Base-by-base conservation (phyloP, 2,888 invertebrate genomes). In the Psylliodes chrysocephalus region DNA sequence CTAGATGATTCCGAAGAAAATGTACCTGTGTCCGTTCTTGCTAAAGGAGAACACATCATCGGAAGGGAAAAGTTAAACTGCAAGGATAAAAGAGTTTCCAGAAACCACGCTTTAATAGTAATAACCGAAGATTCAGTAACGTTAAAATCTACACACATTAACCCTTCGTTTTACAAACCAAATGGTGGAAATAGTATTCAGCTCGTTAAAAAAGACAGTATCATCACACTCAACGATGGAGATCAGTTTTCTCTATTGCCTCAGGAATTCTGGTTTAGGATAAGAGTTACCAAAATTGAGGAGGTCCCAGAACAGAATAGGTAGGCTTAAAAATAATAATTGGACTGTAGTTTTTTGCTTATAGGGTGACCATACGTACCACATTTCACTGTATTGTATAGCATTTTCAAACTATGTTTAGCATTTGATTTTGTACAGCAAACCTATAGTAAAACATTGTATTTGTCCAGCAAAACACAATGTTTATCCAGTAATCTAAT, bases 231-330 rank as follows among this genome's bases (percentile, higher is more conserved):
- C 12, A 71, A 55, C 1, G 81, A 83, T 70, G 85, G 86, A 10
- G 87, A 87, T 71, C 82, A 79, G 70, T 85, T 88, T 77, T 85
- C 86, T 10, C 80, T 88, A 4, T 72, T 86, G 22, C 85, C 86
- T 0, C 82, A 85, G 44, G 67, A 77, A 6, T 84, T 79, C 70
- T 87, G 86, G 85, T 87, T 82, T 75, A 82, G 28, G 35, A 35
- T 55, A 8, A 60, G 47, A 25, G n/a, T 52, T 30, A 10, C 8
- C 14, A 15, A 42, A 17, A 35, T 30, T 51, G 47, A 18, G n/a
- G 38, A 19, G 6, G 4, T 46, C 14, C 12, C 35, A 46, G 14
- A n/a, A 17, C 17, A 15, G 8, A 46, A 46, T 46, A 19, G 8
- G 46, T 46, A 46, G 22, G 46, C 18, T n/a, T n/a, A n/a, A n/a